Evolutionary conservation across 2,113 vertebrate species (phyloP), one percentile per base, ranked within the genome.

Genomic region (Callocephalon fimbriatum): DNA sequence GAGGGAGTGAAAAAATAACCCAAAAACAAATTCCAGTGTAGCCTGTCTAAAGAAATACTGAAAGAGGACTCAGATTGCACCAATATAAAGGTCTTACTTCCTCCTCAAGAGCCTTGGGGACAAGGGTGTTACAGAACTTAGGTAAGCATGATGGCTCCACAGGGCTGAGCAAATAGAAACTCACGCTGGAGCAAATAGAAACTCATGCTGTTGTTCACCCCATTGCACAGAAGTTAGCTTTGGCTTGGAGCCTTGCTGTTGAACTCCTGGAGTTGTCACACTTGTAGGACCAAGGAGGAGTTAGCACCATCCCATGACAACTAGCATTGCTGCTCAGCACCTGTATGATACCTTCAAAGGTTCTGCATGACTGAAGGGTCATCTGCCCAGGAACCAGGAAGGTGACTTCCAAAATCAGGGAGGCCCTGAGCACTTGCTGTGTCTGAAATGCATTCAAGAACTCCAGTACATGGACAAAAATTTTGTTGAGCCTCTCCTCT

Each of bases 301-400:
- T 63, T 50, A 79, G n/a, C 27, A 88, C 26, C 35, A 10, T 29
- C 1, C 0, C 31, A 21, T 1, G 0, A 62, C 70, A 7, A 0
- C 21, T 78, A 44, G 54, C 42, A 84, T 31, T 88, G 42, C 54
- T 84, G 27, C 42, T 92, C 63, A 84, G 26, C 37, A 38, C 47
- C 47, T 42, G 8, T 59, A 17, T 25, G 9, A 38, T 61, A 19
- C 27, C 45, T 93, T 44, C 35, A 31, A 44, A 90, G 13, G 9
- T 72, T 90, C 61, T 90, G 26, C 15, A 5, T 65, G 71, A 61
- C 19, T 23, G n/a, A 32, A 3, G 0, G 18, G 16, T 90, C 66
- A 37, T 82, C 70, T 58, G 9, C 72, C 50, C 11, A 10, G 54
- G 65, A 87, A 50, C 15, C 5, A 7, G 27, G 17, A n/a, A 84